Evolutionary conservation across 2,888 invertebrate species (phyloP), one percentile per base, ranked within the genome.

Genomic region (Drosophila pseudotakahashii): DNA sequence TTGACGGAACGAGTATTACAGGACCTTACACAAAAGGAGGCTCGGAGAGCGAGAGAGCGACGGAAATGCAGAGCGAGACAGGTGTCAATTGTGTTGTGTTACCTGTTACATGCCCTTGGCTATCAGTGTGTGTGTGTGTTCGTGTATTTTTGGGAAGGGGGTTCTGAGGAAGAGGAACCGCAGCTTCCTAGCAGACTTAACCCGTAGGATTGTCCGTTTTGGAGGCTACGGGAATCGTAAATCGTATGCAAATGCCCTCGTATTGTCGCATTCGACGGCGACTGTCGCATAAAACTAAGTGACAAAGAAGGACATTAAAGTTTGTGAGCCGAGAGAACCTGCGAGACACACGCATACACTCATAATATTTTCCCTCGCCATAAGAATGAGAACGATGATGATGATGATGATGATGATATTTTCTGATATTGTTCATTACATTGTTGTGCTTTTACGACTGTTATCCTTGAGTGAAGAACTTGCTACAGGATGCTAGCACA

Each of bases 381-480:
- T 47, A 54, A 50, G 14, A 42, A 50, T 47, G 23, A 32, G 11
- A 53, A 52, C 14, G 78, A 52, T 19, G 78, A 3, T 34, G 34
- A 34, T 11, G 34, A 77, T 68, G 79, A 81, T 78, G 81, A 84
- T 87, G 88, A 88, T 84, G 77, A 84, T 88, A 84, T 85, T 88
- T 77, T 77, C 72, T 73, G 88, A 88, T 84, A 85, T 84, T 88
- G 75, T 85, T 79, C 85, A 88, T 84, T 75, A 85, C 86, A 88
- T 82, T 88, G 85, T 88, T 88, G 83, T 85, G 78, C 80, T 83
- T 84, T 85, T 80, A 78, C 80, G 81, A 87, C 88, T 85, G 81
- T 82, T 87, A 89, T 90, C 87, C 85, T 90, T 90, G 80, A 86
- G 76, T 89, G 80, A 85, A 89, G 89, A 79, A 89, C 85, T 88